A percentile compares a stretch with the other conserved stretches of the same genome.
Conservation (phyloP, 2,888 invertebrate species). For the Tenthredo mesomela region DNA sequence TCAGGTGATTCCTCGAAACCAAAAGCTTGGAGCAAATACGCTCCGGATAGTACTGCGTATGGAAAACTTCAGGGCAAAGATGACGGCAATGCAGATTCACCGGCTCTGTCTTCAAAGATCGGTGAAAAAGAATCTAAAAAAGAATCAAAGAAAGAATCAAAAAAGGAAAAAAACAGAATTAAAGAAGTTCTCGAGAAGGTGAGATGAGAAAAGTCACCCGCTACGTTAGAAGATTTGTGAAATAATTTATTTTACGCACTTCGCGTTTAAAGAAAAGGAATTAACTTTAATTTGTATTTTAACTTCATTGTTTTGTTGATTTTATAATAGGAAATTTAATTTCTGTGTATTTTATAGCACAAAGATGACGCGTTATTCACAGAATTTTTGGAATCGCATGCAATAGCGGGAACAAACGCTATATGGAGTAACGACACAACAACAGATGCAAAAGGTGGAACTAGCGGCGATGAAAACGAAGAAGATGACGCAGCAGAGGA, state of each 20-base stretch:
- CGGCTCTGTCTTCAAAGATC: slow-evolving; percentile 68
- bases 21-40: slow-evolving; percentile 96
- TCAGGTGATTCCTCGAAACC: slow-evolving; percentile 86
- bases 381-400: slow-evolving; percentile 94
- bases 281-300: background rate
- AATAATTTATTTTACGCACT: too few relatives aligned
- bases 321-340: background rate
- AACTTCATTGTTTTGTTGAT: background rate
- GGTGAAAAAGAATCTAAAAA: slow-evolving; percentile 63
- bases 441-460: slow-evolving; percentile 64
- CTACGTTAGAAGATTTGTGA: background rate
- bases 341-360: slow-evolving; percentile 79
- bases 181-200: slow-evolving; percentile 86
- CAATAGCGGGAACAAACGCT: slow-evolving; percentile 77
- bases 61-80: slow-evolving; percentile 79
- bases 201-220: slow-evolving; percentile 57
- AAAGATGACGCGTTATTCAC: slow-evolving; percentile 93
- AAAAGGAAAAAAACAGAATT: slow-evolving; percentile 78
- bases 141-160: slow-evolving; percentile 73
- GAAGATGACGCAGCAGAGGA: slow-evolving; percentile 76
- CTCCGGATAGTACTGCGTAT: slow-evolving; percentile 86
- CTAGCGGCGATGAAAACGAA: slow-evolving; percentile 63
- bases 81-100: slow-evolving; percentile 65
- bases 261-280: background rate
- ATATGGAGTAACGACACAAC: slow-evolving; percentile 81